Conservation (phyloP, 2,888 invertebrate genomes). For the Zygogramma bicolorata region DNA sequence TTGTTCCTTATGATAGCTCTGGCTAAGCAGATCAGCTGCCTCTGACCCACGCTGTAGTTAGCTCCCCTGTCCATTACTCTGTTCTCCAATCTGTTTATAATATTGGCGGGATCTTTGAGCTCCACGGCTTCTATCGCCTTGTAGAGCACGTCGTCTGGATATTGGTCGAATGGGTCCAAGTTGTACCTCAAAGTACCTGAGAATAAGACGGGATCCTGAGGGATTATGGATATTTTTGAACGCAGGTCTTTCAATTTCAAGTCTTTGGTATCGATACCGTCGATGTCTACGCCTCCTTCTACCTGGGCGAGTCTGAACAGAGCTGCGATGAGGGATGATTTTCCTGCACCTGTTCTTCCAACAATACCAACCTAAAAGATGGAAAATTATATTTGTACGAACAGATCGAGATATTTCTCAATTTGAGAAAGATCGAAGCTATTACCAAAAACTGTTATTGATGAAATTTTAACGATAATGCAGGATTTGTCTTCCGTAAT, state of each 20-base stretch:
- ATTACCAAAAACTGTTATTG: too few relatives aligned
- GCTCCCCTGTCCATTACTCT: slow-evolving; percentile 82
- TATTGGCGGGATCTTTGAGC: slow-evolving; percentile 75
- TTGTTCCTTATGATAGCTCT: slow-evolving; percentile 88
- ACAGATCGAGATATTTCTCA: too few relatives aligned
- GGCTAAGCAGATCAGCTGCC: slow-evolving; percentile 90
- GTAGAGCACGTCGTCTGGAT: slow-evolving; percentile 78
- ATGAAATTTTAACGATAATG: too few relatives aligned
- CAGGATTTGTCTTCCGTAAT: too few relatives aligned
- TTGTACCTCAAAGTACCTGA: slow-evolving; percentile 80
- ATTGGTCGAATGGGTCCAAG: slow-evolving; percentile 80
- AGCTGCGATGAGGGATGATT: slow-evolving; percentile 83
- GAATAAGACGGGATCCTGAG: slow-evolving; percentile 79
- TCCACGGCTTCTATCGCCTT: slow-evolving; percentile 81
- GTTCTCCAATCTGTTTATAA: slow-evolving; percentile 74
- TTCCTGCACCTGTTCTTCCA: slow-evolving; percentile 87
- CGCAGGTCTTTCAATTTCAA: slow-evolving; percentile 72
- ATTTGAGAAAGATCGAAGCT: too few relatives aligned
- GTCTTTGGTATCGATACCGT: slow-evolving; percentile 73
- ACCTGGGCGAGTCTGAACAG: slow-evolving; percentile 81
- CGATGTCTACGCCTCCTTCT: slow-evolving; percentile 79
- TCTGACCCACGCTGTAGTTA: slow-evolving; percentile 91
- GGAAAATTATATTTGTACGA: too few relatives aligned
- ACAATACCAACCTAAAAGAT: slow-evolving; percentile 80
- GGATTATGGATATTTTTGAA: slow-evolving; percentile 71